Evolutionary conservation across 2,888 invertebrate genomes (phyloP), one percentile per base, ranked within the genome.

Genomic region (Apodemia hepburni): DNA sequence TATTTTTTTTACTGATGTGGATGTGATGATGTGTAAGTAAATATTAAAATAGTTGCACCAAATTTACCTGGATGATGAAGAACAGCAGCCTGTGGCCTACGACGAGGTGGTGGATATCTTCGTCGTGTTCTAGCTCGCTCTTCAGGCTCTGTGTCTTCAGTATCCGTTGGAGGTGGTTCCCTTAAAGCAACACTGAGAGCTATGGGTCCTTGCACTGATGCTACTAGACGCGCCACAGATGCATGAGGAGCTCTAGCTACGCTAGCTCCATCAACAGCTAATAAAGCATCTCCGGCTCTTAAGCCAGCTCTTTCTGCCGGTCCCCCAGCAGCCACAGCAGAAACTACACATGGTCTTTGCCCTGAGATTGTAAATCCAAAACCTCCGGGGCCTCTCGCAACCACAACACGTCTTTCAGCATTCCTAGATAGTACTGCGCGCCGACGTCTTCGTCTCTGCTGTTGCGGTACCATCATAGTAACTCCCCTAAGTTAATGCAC

Each of bases 361-460:
- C 98, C 98, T 2, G 98, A 98, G 77, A 99, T 98, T 27, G 98
- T 99, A 80, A 99, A 99, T n/a, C 99, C 98, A 81, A 98, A 99
- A 9, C 98, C 98, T 75, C 96, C 96, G 66, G 94, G 93, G 3
- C 98, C 98, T 68, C 98, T 93, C 9, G 94, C 93, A 54, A 98
- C 95, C 75, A 98, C 97, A 62, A 98, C 96, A 42, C 96, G 95
- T 69, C 96, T 93, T 68, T 97, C 95, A 47, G 96, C 95, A 65
- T 83, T 84, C 69, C 87, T 79, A 18, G 80, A 79, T 64, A 87
- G 71, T 59, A 80, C 85, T 57, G 84, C 85, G 57, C 90, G 78
- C 58, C 90, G 84, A 67, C 90, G 82, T 77, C 90, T 82, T 67
- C 90, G 79, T 62, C 90, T 78, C 70, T 89, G 90, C 76, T 90